Evolutionary conservation across 2,888 invertebrate species (phyloP).

Genomic region (Tryphoninae sp.): DNA sequence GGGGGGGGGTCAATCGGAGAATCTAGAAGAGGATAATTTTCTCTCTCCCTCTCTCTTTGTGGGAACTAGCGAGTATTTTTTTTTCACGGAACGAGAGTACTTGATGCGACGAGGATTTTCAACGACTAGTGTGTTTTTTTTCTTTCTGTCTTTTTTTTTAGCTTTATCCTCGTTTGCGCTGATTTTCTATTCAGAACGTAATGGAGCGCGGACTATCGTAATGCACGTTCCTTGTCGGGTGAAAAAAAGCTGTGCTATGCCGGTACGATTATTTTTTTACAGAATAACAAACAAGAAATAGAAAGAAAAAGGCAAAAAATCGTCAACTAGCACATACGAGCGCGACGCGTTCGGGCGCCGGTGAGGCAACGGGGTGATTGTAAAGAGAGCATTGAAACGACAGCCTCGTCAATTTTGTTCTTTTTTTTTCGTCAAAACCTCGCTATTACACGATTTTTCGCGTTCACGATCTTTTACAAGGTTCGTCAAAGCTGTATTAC

Average conservation of each 20-base stretch:
- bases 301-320: conserved; percentile 7
- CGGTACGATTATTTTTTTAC: no score
- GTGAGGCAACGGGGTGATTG: neutral
- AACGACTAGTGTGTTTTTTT: conserved; percentile 13
- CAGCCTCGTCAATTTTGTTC: neutral
- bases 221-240: conserved; percentile 27
- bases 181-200: conserved; percentile 53
- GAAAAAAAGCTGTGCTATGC: conserved; percentile 1
- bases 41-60: neutral
- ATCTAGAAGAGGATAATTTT: conserved; percentile 19
- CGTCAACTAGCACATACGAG: neutral
- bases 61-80: neutral
- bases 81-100: conserved; percentile 44
- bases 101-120: neutral
- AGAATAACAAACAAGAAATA: no score
- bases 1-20: neutral
- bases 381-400: conserved; percentile 34
- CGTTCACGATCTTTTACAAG: neutral
- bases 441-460: neutral
- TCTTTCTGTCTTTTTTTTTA: neutral
- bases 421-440: conserved; percentile 3
- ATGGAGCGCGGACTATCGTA: conserved; percentile 40
- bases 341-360: conserved; percentile 13
- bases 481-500: conserved; percentile 10
- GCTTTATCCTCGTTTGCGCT: neutral